phyloP scores from a whole-genome alignment of 2,113 vertebrate genomes.

The Gasterosteus nipponicus region DNA sequence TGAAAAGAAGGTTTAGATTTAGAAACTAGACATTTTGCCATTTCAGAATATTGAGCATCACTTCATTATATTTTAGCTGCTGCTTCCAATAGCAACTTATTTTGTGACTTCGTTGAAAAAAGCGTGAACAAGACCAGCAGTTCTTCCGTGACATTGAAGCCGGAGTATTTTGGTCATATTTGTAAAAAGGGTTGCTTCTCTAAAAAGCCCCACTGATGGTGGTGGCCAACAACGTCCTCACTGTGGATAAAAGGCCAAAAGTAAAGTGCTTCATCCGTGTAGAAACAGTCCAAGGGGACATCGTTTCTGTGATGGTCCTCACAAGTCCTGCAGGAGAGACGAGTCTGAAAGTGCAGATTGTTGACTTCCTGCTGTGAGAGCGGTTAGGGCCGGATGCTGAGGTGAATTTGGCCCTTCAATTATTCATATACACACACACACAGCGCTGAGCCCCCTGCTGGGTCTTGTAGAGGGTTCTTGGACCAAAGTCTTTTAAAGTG shows the following conservation, averaged over 20 bases:
- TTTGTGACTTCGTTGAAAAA: neutral
- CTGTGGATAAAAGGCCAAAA: slow-evolving; percentile 28
- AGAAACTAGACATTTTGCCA: neutral
- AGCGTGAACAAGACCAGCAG: neutral
- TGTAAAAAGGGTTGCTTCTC: slow-evolving; percentile 7
- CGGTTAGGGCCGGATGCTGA: slow-evolving; percentile 58
- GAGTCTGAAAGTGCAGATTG: slow-evolving; percentile 40
- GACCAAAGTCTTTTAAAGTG: slow-evolving; percentile 27
- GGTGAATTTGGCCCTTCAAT: slow-evolving; percentile 59
- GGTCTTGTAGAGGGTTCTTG: slow-evolving; percentile 21
- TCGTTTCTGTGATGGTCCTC: slow-evolving; percentile 14
- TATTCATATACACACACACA: slow-evolving; percentile 53
- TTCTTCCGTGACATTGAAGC: neutral
- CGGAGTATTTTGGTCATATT: slow-evolving; percentile 5
- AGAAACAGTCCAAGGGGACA: slow-evolving; percentile 30
- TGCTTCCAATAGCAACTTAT: neutral
- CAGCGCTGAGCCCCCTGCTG: slow-evolving; percentile 46
- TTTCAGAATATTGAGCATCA: no score
- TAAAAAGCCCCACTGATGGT: slow-evolving; percentile 20
- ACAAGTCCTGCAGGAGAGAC: slow-evolving; percentile 8
- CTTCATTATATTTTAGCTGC: neutral
- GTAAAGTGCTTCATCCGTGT: slow-evolving; percentile 34
- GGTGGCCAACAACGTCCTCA: neutral
- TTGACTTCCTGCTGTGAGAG: slow-evolving; percentile 51
- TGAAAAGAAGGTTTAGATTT: neutral